Evolutionary conservation across 2,797 vertebrate genomes (phyloP).

Genomic region (Sciurus carolinensis): DNA sequence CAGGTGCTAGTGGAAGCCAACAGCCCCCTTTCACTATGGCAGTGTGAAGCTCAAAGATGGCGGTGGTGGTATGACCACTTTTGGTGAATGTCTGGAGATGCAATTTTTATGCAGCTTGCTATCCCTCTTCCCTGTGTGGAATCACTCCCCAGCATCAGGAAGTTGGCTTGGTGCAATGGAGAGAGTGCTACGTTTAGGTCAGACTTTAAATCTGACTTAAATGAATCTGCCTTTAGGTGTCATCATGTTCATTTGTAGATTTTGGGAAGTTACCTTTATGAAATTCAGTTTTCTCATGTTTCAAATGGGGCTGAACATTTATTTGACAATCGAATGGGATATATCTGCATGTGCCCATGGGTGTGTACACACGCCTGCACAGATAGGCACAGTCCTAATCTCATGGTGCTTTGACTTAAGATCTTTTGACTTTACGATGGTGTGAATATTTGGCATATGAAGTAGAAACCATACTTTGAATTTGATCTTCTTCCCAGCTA

Average conservation of each 20-base stretch:
- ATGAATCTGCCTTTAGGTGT: neutral
- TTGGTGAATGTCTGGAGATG: neutral
- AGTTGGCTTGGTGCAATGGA: neutral
- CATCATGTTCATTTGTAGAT: neutral
- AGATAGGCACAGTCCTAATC: too few species aligned
- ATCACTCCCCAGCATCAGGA: neutral
- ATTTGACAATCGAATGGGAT: slow-evolving; percentile 23
- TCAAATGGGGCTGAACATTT: neutral
- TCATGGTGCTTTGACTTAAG: neutral
- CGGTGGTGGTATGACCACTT: neutral
- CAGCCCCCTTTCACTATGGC: neutral
- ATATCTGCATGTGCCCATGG: neutral
- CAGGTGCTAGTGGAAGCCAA: neutral
- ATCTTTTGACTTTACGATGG: neutral
- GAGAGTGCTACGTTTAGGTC: neutral
- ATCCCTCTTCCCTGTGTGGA: neutral
- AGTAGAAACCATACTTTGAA: neutral
- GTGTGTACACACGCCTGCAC: neutral
- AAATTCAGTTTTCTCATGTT: neutral
- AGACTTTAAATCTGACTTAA: neutral
- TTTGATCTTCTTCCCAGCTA: neutral
- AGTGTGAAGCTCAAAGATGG: neutral
- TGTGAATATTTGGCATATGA: neutral
- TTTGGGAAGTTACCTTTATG: neutral
- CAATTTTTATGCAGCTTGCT: neutral